These are phyloP conservation scores for Brienomyrus longianalis DNA, from an alignment of 2,113 vertebrate species.

Conservation along the genomic window DNA sequence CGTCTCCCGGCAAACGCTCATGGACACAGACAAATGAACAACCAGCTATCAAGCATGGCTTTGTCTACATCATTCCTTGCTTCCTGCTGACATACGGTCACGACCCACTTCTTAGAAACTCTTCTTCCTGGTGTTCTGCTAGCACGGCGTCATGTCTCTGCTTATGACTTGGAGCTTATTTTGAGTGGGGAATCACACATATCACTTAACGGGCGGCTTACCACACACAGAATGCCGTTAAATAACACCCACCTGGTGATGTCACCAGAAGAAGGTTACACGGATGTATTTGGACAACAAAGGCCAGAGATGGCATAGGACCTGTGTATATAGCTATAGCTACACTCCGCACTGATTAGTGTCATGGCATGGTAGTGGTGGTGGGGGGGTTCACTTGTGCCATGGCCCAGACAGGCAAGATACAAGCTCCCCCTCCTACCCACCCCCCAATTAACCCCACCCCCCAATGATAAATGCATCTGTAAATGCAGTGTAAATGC, in stretches of 20 bases:
- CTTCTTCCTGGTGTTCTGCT: background rate
- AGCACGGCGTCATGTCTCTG: background rate
- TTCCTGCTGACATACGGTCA: background rate
- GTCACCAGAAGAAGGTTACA: background rate
- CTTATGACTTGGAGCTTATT: background rate
- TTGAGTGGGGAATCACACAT: background rate
- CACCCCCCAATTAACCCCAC: background rate
- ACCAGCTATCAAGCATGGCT: background rate
- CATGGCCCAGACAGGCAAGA: background rate
- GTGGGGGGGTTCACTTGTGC: background rate
- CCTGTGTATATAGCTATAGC: background rate
- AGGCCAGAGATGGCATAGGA: background rate
- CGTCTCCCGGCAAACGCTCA: background rate
- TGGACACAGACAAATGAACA: background rate
- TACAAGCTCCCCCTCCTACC: background rate
- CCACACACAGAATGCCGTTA: background rate
- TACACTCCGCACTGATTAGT: background rate
- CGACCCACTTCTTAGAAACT: background rate
- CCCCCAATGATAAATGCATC: background rate
- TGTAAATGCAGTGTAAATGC: background rate
- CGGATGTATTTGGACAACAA: background rate
- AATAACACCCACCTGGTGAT: background rate
- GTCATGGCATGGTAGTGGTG: background rate
- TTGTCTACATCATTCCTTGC: background rate
- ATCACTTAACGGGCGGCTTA: background rate